A percentile compares a stretch with the other conserved stretches of the same genome.
These are phyloP conservation scores for Melinaea marsaeus DNA, from an alignment of 2,888 invertebrate species.

Conservation along the genomic window DNA sequence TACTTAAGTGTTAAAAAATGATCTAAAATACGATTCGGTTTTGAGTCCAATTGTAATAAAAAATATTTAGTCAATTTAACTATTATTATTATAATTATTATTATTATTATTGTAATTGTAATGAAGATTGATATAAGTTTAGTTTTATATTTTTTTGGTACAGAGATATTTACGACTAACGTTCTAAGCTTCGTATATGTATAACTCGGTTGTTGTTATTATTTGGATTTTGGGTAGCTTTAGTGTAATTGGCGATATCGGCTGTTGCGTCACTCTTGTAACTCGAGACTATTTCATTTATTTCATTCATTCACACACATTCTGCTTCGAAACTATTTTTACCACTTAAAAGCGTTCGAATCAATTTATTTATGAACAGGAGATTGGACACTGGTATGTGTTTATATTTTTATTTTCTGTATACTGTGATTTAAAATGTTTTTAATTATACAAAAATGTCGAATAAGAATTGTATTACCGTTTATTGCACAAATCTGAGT, in stretches of 20 bases:
- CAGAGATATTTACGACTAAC: constrained; percentile 51
- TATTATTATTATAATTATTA: constrained; percentile 27
- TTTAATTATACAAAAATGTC: background rate
- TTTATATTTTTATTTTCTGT: too few species aligned
- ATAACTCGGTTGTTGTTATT: constrained; percentile 65
- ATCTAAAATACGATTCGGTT: constrained; percentile 54
- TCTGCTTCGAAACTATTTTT: too few species aligned
- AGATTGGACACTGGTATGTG: too few species aligned
- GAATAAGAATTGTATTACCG: background rate
- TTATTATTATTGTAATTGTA: constrained; percentile 25
- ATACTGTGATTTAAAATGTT: background rate
- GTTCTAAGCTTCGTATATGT: constrained; percentile 59
- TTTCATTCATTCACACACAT: too few species aligned
- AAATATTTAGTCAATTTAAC: constrained; percentile 67
- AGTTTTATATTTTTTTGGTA: constrained; percentile 55
- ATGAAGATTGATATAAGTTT: constrained; percentile 60
- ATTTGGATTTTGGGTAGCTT: constrained; percentile 63
- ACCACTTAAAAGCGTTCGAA: too few species aligned
- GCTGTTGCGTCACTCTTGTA: constrained; percentile 31
- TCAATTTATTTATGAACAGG: too few species aligned
- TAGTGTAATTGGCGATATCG: constrained; percentile 43
- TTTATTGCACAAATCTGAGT: constrained; percentile 2
- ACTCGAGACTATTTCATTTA: background rate
- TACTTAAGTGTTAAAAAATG: constrained; percentile 54
- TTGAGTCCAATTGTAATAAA: constrained; percentile 57